Evolutionary conservation across 2,888 invertebrate genomes (phyloP).

Genomic region (Leptinotarsa tumamoca): DNA sequence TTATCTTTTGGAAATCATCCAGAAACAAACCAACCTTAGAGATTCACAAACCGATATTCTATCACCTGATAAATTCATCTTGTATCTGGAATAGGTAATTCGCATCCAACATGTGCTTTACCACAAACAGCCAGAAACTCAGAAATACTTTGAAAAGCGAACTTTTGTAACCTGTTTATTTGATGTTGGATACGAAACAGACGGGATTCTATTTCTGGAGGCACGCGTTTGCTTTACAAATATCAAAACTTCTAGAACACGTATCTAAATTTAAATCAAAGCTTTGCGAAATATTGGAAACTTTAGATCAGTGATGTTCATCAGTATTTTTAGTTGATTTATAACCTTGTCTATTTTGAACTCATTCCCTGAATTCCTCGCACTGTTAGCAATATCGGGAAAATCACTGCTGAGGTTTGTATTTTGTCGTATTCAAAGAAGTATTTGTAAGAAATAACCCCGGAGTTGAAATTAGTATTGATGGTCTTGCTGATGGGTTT

Average conservation of each 20-base stretch:
- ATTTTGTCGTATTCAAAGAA: too few species aligned
- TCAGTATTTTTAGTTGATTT: constrained; percentile 42
- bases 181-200: constrained; percentile 15
- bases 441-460: too few species aligned
- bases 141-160: background rate
- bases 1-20: background rate
- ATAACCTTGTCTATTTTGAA: background rate
- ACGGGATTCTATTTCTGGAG: constrained; percentile 20
- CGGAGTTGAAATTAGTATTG: too few species aligned
- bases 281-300: constrained; percentile 44
- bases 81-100: background rate
- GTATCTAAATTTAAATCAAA: constrained; percentile 36
- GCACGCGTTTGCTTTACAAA: constrained; percentile 17
- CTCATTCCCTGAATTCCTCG: background rate
- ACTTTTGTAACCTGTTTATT: constrained; percentile 23
- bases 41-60: background rate
- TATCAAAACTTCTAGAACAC: constrained; percentile 37
- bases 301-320: constrained; percentile 34
- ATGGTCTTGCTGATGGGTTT: too few species aligned
- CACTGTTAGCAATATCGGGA: background rate
- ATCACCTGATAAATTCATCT: too few species aligned
- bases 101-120: background rate
- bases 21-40: background rate
- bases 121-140: too few species aligned
- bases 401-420: background rate